A percentile compares a stretch with the other conserved stretches of the same genome.
Conservation (phyloP, 2,797 vertebrate genomes). For the Pseudotriccus pelzelni region DNA sequence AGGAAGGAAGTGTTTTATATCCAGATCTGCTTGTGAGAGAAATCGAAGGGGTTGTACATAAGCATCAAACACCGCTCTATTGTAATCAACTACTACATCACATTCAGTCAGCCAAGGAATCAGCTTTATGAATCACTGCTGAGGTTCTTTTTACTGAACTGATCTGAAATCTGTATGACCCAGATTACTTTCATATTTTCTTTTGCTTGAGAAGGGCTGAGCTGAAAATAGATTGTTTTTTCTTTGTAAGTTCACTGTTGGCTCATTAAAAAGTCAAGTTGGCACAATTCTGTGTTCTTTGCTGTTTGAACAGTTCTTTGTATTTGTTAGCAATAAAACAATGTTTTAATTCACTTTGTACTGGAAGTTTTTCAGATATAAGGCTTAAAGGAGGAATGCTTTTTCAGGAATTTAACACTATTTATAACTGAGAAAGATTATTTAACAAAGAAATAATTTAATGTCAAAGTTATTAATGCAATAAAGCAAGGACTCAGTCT, state of each 20-base stretch:
- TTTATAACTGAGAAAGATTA: background rate
- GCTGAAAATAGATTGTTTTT: background rate
- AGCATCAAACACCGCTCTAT: slow-evolving; percentile 80
- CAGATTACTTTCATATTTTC: background rate
- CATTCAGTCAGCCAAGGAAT: slow-evolving; percentile 65
- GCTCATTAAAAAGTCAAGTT: background rate
- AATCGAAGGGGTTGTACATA: slow-evolving; percentile 80
- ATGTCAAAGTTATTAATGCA: background rate
- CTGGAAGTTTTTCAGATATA: background rate
- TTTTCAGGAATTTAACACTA: background rate
- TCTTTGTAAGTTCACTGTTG: background rate
- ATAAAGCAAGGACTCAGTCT: background rate
- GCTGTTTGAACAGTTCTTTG: background rate
- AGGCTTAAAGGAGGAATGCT: background rate
- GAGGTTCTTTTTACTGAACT: background rate
- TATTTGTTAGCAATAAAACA: slow-evolving; percentile 24
- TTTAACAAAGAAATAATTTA: background rate
- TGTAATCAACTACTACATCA: slow-evolving; percentile 87
- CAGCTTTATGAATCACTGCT: background rate
- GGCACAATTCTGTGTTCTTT: background rate
- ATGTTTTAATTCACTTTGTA: background rate
- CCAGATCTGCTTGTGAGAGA: slow-evolving; percentile 81
- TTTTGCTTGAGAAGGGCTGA: background rate
- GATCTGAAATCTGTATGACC: background rate
- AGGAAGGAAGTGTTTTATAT: slow-evolving; percentile 80